Evolutionary conservation across 2,113 vertebrate genomes (phyloP), one percentile per base, ranked within the genome.

Genomic region (Larimichthys crocea): DNA sequence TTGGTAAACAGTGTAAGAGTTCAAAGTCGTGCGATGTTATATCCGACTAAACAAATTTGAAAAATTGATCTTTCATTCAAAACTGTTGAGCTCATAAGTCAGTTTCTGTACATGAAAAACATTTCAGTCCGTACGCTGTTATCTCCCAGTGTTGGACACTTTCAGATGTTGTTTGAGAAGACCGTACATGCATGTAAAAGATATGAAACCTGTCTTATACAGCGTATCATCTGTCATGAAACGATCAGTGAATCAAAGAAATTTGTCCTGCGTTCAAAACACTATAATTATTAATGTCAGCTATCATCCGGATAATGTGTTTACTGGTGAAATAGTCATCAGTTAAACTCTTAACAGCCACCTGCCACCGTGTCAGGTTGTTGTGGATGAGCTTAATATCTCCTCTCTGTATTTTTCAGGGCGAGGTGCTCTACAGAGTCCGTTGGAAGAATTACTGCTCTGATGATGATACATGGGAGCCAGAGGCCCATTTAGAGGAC

Each of bases 391-490:
- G 15, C 68, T 60, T 55, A 6, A 31, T 40, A 20, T 52, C 4
- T 31, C 35, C 10, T 55, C 48, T 83, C 1, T 83, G 44, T 89
- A 65, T 59, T 87, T 77, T 49, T 90, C 35, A 99, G 98, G 97
- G 97, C 64, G 96, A 96, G 90, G 89, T 96, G 78, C 94, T 97
- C 17, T 99, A 99, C 88, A 96, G 97, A 79, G 98, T 99, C 3
- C 96, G 98, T 0, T 99, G 98, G 98, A 99, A 98, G 94, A 98
- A 98, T 40, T 99, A 99, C 79, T 94, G 96, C 35, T 96, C 98
- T 14, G 97, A 98, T 16, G 98, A 99, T 79, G 98, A 99, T 68
- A 99, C 98, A 0, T 99, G 98, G 98, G 98, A 99, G 79, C 98
- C 98, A 0, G 97, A 98, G 86, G 90, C 95, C 77, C 97, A 99